Evolutionary conservation across 2,113 vertebrate species (phyloP), one percentile per base, ranked within the genome.

Genomic region (Pongo abelii): DNA sequence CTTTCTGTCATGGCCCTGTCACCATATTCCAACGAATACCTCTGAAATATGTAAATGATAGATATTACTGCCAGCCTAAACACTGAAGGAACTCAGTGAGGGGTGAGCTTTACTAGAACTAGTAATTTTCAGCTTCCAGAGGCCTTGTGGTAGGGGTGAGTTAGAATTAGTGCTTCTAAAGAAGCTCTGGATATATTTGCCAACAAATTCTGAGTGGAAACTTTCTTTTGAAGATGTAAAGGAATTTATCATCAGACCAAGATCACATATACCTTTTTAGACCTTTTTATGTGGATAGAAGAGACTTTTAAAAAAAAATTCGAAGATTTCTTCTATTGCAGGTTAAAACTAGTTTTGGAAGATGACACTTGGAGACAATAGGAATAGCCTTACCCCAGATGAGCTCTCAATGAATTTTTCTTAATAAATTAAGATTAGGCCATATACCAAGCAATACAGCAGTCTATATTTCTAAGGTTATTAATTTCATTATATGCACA

Each of bases 151-250:
- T 22, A 61, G 46, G n/a, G 23, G 5, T 7, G 23, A 81, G 43
- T 74, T 72, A 70, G 46, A 84, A 78, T 69, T 55, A 50, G 32
- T 48, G 38, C 30, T 83, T 67, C 75, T 27, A 23, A 72, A 13
- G 30, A 43, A 55, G 50, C 25, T 67, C 30, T 38, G 70, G 75
- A 18, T 27, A 12, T 32, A 4, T 75, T 61, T 70, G 70, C 59
- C 55, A 79, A 50, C 27, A 78, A 55, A 93, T 72, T 70, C 46
- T 87, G 57, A 23, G 16, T 48, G 14, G 46, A 88, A 90, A 38
- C 10, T 84, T 95, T 74, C 90, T 87, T 91, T 88, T 67, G 70
- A 87, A 95, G 25, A 93, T n/a, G 2, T 69, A 38, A 88, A 85
- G 57, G 32, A 83, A 80, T 86, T 75, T 94, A 12, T 75, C 67